Evolutionary conservation across 2,797 vertebrate species (phyloP).

Genomic region (Anabacerthia variegaticeps): DNA sequence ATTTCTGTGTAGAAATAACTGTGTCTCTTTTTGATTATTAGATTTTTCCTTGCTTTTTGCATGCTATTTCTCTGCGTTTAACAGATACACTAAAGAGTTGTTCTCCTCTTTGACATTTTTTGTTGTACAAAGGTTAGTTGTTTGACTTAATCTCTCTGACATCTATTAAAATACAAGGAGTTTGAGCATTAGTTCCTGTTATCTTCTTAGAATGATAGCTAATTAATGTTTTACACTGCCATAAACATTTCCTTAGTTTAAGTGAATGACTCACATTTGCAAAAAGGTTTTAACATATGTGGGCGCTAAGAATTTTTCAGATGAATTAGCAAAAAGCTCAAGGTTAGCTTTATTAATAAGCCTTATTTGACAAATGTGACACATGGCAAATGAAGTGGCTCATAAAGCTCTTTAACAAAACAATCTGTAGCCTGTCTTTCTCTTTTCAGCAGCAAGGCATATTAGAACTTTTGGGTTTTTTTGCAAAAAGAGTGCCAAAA

Average conservation of each 20-base stretch:
- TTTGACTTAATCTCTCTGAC: constrained; percentile 54
- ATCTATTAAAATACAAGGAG: constrained; percentile 42
- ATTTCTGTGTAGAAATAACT: constrained; percentile 47
- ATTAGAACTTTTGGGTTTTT: neutral
- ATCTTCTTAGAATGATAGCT: constrained; percentile 62
- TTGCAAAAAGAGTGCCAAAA: neutral
- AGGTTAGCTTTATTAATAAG: constrained; percentile 46
- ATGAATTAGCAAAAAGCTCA: constrained; percentile 61
- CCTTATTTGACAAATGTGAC: neutral
- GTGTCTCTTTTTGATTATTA: constrained; percentile 10
- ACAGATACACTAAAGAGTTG: constrained; percentile 23
- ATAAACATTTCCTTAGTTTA: constrained; percentile 66
- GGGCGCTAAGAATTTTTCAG: constrained; percentile 55
- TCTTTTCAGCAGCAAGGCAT: neutral
- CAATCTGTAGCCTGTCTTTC: neutral
- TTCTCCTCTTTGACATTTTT: constrained; percentile 26
- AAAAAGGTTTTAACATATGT: constrained; percentile 45
- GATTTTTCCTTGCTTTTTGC: constrained; percentile 40
- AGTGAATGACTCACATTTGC: constrained; percentile 49
- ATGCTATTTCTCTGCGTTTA: neutral
- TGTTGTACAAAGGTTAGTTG: constrained; percentile 36
- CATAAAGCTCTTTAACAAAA: neutral
- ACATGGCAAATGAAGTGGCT: neutral
- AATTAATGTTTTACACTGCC: constrained; percentile 64
- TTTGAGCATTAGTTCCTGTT: constrained; percentile 52